These are phyloP conservation scores for Austrolebias charrua DNA, from an alignment of 2,797 vertebrate species.

Conservation along the genomic window DNA sequence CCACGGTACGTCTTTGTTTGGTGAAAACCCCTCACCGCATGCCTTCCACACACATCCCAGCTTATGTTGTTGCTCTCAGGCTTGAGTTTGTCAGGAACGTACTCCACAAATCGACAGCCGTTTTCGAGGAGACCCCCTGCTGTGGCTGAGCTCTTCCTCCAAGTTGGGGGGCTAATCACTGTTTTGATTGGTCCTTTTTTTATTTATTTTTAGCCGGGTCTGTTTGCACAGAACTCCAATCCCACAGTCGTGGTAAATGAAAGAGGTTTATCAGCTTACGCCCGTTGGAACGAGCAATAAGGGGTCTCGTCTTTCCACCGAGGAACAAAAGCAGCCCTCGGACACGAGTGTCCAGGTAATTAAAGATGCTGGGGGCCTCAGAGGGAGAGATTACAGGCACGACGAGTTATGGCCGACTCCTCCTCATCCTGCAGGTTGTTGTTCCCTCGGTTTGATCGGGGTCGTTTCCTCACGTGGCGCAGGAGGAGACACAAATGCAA, in stretches of 20 bases:
- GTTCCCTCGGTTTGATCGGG: conserved; percentile 23
- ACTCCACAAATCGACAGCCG: conserved; percentile 36
- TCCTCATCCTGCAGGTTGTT: conserved; percentile 41
- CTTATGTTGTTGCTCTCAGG: conserved; percentile 22
- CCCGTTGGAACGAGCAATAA: conserved; percentile 73
- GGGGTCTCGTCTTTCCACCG: conserved; percentile 74
- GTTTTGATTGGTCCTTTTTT: conserved; percentile 78
- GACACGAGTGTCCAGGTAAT: conserved; percentile 77
- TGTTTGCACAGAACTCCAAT: conserved; percentile 65
- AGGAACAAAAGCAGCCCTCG: conserved; percentile 56
- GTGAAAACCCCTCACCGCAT: conserved; percentile 20
- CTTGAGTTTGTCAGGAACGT: conserved; percentile 38
- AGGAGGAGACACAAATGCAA: conserved; percentile 27
- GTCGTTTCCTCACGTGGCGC: conserved; percentile 28
- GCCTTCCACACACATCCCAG: conserved; percentile 41
- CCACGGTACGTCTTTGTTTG: conserved; percentile 42
- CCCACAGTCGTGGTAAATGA: conserved; percentile 67
- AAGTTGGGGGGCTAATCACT: conserved; percentile 73
- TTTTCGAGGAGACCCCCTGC: conserved; percentile 64
- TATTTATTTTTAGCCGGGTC: conserved; percentile 43
- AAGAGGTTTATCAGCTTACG: conserved; percentile 82
- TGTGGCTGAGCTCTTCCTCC: conserved; percentile 67
- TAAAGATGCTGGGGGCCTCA: conserved; percentile 65
- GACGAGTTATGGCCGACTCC: conserved; percentile 26
- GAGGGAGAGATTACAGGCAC: conserved; percentile 70